Evolutionary conservation across 1,140 invertebrate genomes (phyloP).

Genomic region (Heliconius himera): DNA sequence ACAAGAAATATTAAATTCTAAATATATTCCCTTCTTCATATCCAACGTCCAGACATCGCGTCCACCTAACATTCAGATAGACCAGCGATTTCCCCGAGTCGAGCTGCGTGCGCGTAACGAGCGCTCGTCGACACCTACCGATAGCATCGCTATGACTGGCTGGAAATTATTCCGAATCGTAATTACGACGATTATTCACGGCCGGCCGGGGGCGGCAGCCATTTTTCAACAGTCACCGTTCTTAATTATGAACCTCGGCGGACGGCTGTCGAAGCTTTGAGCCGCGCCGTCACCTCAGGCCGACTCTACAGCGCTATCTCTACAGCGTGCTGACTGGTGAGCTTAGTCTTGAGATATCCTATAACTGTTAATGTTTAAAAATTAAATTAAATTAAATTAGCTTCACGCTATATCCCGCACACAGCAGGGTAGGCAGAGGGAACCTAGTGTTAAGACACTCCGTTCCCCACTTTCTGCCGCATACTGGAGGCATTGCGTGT

Average conservation of each 20-base stretch:
- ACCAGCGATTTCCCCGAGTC: slow-evolving; percentile 58
- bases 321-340: slow-evolving; percentile 36
- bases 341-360: slow-evolving; percentile 44
- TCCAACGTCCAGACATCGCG: background rate
- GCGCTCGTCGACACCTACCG: slow-evolving; percentile 78
- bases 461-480: too few species aligned
- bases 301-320: slow-evolving; percentile 58
- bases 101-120: slow-evolving; percentile 77
- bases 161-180: slow-evolving; percentile 81
- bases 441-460: too few species aligned
- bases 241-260: slow-evolving; percentile 79
- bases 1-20: too few species aligned
- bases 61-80: background rate
- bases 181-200: slow-evolving; percentile 82
- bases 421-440: too few species aligned
- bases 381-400: too few species aligned
- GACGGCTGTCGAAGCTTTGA: slow-evolving; percentile 80
- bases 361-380: slow-evolving; percentile 26
- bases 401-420: too few species aligned
- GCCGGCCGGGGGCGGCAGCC: slow-evolving; percentile 79
- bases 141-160: slow-evolving; percentile 81
- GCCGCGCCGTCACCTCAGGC: slow-evolving; percentile 77
- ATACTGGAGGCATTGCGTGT: too few species aligned
- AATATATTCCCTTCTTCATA: background rate
- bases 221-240: slow-evolving; percentile 82